Evolutionary conservation across 2,797 vertebrate species (phyloP).

Genomic region (Pseudochirops cupreus): DNA sequence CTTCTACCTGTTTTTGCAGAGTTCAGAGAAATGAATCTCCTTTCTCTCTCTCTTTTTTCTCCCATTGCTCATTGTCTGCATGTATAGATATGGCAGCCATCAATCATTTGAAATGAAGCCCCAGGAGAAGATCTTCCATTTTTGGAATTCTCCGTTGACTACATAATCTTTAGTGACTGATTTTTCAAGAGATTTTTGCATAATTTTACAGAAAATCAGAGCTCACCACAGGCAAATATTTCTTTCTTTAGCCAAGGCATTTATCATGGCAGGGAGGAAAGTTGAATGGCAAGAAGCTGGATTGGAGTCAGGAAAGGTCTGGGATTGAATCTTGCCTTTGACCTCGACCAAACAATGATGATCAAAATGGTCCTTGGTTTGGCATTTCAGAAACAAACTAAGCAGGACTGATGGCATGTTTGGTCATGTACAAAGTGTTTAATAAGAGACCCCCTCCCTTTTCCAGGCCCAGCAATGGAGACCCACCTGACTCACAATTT

Average conservation of each 20-base stretch:
- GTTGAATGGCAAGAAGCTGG: not conserved
- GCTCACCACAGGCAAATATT: not conserved
- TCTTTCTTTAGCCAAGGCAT: not conserved
- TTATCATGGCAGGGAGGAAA: constrained; percentile 4
- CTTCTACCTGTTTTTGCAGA: not conserved
- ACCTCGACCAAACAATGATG: not conserved
- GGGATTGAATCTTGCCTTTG: not conserved
- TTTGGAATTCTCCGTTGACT: not conserved
- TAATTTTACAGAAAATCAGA: constrained; percentile 40
- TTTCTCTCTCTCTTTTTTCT: too few species aligned
- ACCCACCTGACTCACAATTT: not conserved
- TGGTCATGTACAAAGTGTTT: not conserved
- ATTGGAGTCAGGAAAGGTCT: not conserved
- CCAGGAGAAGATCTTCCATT: not conserved
- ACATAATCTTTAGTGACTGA: constrained; percentile 15
- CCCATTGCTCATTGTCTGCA: not conserved
- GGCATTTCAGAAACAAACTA: not conserved
- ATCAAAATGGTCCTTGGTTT: not conserved
- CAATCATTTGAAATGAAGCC: not conserved
- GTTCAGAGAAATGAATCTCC: not conserved
- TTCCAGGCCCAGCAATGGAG: not conserved
- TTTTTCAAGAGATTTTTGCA: constrained; percentile 17
- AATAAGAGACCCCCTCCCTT: not conserved
- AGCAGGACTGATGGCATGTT: not conserved
- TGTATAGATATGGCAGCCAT: not conserved